Conservation (phyloP, 2,888 invertebrate genomes). For the Ophion costatus region DNA sequence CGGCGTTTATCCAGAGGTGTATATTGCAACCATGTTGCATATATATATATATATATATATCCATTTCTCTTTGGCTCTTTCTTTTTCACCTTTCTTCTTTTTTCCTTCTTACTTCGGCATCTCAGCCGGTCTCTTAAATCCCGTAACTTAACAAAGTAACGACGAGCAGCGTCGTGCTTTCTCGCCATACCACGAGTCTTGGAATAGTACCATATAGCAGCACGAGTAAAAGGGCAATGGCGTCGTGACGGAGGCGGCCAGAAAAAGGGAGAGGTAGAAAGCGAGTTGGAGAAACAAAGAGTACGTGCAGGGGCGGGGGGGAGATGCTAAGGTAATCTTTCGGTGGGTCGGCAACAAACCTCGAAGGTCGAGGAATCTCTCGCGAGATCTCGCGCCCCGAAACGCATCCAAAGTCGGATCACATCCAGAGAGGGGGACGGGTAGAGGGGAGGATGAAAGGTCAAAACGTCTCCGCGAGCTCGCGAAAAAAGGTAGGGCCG, state of each 20-base stretch:
- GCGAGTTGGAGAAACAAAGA: slow-evolving; percentile 1
- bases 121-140: slow-evolving; percentile 74
- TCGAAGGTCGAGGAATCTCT: slow-evolving; percentile 55
- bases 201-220: slow-evolving; percentile 33
- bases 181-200: slow-evolving; percentile 32
- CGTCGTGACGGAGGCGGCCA: slow-evolving; percentile 27
- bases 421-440: slow-evolving; percentile 33
- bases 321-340: slow-evolving; percentile 21
- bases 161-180: slow-evolving; percentile 67
- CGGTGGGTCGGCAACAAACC: slow-evolving; percentile 32
- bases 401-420: slow-evolving; percentile 21
- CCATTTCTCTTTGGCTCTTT: slow-evolving; percentile 27
- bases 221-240: slow-evolving; percentile 52
- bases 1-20: slow-evolving; percentile 56
- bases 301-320: neutral
- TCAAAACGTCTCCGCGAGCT: slow-evolving; percentile 26
- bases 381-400: slow-evolving; percentile 20
- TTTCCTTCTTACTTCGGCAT: slow-evolving; percentile 46
- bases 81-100: slow-evolving; percentile 24
- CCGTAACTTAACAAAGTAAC: slow-evolving; percentile 79
- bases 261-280: slow-evolving; percentile 19
- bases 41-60: neutral
- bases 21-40: slow-evolving; percentile 44
- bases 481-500: slow-evolving; percentile 28
- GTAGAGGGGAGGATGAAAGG: slow-evolving; percentile 59